phyloP scores from a whole-genome alignment of 2,888 invertebrate species.

The Cryptocephalus moraei region DNA sequence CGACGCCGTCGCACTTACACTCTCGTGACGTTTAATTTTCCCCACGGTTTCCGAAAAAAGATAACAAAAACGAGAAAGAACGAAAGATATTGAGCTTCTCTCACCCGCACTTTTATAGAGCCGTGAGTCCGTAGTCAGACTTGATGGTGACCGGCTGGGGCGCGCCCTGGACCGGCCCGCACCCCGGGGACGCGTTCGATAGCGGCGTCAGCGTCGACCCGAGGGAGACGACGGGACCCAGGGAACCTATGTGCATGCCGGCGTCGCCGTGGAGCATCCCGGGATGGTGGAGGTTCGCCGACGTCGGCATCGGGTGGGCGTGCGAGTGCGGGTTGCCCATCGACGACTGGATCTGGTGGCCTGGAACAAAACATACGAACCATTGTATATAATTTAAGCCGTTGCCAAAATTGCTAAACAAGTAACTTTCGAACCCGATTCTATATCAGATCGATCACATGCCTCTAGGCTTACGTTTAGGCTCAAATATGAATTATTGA shows the following conservation, averaged over 20 bases:
- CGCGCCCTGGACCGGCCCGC: constrained; percentile 43
- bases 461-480: no score
- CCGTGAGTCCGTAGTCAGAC: constrained; percentile 81
- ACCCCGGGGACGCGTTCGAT: constrained; percentile 42
- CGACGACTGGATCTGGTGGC: constrained; percentile 40
- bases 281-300: constrained; percentile 27
- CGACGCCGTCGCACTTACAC: no score
- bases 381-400: no score
- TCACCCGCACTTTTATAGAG: constrained; percentile 44
- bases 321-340: constrained; percentile 40
- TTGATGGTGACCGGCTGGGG: constrained; percentile 55
- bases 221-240: constrained; percentile 43
- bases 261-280: constrained; percentile 36
- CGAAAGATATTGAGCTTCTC: constrained; percentile 13
- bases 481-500: no score
- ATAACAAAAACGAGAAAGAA: no score
- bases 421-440: no score
- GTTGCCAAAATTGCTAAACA: no score
- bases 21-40: no score
- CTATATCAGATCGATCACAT: no score
- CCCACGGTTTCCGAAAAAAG: no score
- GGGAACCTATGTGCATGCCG: constrained; percentile 41
- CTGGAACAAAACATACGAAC: no score
- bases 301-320: constrained; percentile 42
- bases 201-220: constrained; percentile 44